Evolutionary conservation across 2,888 invertebrate species (phyloP), one percentile per base, ranked within the genome.

Genomic region (Cephalotes varians): DNA sequence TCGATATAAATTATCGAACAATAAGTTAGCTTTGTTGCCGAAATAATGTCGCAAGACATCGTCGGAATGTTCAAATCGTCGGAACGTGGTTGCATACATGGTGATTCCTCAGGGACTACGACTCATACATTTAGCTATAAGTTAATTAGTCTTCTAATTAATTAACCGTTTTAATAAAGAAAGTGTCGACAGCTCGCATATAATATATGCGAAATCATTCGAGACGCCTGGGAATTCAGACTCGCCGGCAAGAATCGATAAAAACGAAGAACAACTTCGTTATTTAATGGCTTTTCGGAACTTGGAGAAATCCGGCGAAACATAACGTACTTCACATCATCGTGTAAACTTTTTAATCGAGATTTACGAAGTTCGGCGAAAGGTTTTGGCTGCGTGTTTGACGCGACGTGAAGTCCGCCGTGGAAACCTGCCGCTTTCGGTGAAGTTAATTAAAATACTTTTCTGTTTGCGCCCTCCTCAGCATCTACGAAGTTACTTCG

Each of bases 1-100:
- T 58, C 73, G 81, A 34, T 77, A 84, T 83, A 86, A 88, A 85
- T 86, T 82, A 85, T 84, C 65, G 74, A 83, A 84, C 82, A 60
- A 82, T 69, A 83, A 81, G 71, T 77, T 62, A 64, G 28, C 37
- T 40, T 49, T 47, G 51, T 40, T 49, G 72, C 40, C 82, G 64
- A 77, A 81, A 79, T 82, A 83, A 77, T 28, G 71, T 40, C 10
- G 12, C 49, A 18, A 64, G 37, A 4, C 15, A 40, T 28, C 31
- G 18, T 34, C 44, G 4, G n/a, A 12, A 51, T 40, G 51, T 40
- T 69, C n/a, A n/a, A n/a, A n/a, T n/a, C n/a, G n/a, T n/a, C n/a
- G 6, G 28, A 40, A 54, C 37, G 5, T 18, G n/a, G n/a, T 12
- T 28, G 56, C 4, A 54, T 21, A 15, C 28, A 31, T 12, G 21